Evolutionary conservation across 2,797 vertebrate species (phyloP).

Genomic region (Sternotherus odoratus): DNA sequence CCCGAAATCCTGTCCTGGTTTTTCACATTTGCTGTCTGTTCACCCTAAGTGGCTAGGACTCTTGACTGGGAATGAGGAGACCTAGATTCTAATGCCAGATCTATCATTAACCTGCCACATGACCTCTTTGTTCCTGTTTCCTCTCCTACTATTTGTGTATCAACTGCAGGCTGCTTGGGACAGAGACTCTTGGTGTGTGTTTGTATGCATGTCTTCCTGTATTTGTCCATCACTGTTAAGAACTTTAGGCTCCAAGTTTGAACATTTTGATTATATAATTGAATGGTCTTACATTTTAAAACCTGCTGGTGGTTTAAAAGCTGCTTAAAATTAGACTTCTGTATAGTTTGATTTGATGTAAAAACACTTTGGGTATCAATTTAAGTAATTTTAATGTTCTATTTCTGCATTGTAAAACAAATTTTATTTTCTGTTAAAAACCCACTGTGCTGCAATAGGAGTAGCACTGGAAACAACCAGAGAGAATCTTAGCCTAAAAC

Average conservation of each 20-base stretch:
- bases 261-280: background rate
- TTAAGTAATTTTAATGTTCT: background rate
- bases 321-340: background rate
- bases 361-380: background rate
- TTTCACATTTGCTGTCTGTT: too few relatives aligned
- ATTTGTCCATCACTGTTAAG: background rate
- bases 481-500: constrained; percentile 55
- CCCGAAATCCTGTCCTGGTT: too few relatives aligned
- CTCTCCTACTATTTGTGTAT: background rate
- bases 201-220: too few relatives aligned
- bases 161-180: background rate
- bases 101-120: background rate
- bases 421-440: background rate
- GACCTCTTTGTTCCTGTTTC: background rate
- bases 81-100: background rate
- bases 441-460: background rate
- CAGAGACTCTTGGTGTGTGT: background rate
- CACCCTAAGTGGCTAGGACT: background rate
- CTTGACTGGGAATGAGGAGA: background rate
- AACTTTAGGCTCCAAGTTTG: background rate
- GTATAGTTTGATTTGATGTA: background rate
- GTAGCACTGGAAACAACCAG: constrained; percentile 58
- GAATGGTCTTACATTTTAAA: background rate
- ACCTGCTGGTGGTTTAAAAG: background rate
- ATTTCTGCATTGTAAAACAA: background rate